Evolutionary conservation across 2,888 invertebrate species (phyloP).

Genomic region (Orgyia antiqua): DNA sequence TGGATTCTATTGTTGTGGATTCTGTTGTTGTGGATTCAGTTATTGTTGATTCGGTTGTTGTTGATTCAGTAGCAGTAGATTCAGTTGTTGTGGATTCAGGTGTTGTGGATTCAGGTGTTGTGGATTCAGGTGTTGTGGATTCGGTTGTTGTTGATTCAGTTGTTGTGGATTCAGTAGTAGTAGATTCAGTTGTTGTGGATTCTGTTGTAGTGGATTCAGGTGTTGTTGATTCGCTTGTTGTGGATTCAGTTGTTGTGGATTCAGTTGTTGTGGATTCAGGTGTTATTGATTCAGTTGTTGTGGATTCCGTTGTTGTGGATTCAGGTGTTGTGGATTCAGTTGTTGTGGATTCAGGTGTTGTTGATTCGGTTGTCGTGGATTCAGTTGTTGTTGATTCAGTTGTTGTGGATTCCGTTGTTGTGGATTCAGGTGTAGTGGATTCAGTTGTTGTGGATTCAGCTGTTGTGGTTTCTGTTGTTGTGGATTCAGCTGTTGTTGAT

Average conservation of each 20-base stretch:
- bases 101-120: neutral
- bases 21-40: slow-evolving; percentile 1
- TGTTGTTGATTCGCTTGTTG: neutral
- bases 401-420: slow-evolving; percentile 3
- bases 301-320: slow-evolving; percentile 3
- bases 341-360: neutral
- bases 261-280: neutral
- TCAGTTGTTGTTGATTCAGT: slow-evolving; percentile 1
- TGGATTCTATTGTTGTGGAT: neutral
- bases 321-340: neutral
- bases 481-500: slow-evolving; percentile 4
- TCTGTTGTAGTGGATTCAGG: neutral
- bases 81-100: slow-evolving; percentile 2
- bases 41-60: neutral
- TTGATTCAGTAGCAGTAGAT: slow-evolving; percentile 2
- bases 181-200: neutral
- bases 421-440: neutral
- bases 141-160: neutral
- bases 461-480: neutral
- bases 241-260: neutral
- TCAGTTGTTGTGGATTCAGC: neutral
- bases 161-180: neutral
- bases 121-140: neutral
- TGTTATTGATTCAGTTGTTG: neutral
- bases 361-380: neutral